Evolutionary conservation across 2,888 invertebrate genomes (phyloP), one percentile per base, ranked within the genome.

Genomic region (Gymnosoma rotundatum): DNA sequence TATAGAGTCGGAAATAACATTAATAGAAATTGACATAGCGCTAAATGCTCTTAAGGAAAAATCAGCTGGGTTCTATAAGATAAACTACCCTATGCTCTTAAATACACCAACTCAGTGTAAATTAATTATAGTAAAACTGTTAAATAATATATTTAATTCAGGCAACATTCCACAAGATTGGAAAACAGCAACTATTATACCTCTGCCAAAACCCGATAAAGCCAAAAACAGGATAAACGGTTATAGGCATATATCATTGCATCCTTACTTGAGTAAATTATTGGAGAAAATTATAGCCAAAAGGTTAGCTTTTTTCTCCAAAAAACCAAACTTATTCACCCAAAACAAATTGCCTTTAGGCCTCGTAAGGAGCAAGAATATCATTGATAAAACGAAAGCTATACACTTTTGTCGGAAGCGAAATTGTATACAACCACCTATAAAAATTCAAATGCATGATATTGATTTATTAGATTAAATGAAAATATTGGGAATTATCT

Each of bases 191-290:
- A 63, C 63, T 45, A 45, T n/a, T n/a, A n/a, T n/a, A n/a, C 42
- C 63, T 18, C 2, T 63, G 6, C 63, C 63, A 63, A 63, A 42
- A 63, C 63, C 45, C 14, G 63, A 45, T 20, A 38, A n/a, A n/a
- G n/a, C n/a, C n/a, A n/a, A n/a, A n/a, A n/a, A n/a, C n/a, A n/a
- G n/a, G n/a, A n/a, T n/a, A n/a, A n/a, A n/a, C n/a, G n/a, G 63
- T 2, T 63, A 63, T 63, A 63, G 42, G 45, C 63, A 42, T 20
- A 63, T 63, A 12, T 63, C 38, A 12, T 45, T 63, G 38, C 63
- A 45, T 21, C 12, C 63, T 5, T 63, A 21, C 6, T 36, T 61
- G 16, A 58, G 32, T 36, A 58, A 32, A 16, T 36, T 58, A 6
- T 16, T 58, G 16, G 14, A 32, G n/a, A 32, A 58, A 16, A n/a